Percentiles rank a stretch among this genome's conserved stretches.
These are phyloP conservation scores for Melanocharis versteri DNA, from an alignment of 2,113 vertebrate genomes.

Conservation along the genomic window DNA sequence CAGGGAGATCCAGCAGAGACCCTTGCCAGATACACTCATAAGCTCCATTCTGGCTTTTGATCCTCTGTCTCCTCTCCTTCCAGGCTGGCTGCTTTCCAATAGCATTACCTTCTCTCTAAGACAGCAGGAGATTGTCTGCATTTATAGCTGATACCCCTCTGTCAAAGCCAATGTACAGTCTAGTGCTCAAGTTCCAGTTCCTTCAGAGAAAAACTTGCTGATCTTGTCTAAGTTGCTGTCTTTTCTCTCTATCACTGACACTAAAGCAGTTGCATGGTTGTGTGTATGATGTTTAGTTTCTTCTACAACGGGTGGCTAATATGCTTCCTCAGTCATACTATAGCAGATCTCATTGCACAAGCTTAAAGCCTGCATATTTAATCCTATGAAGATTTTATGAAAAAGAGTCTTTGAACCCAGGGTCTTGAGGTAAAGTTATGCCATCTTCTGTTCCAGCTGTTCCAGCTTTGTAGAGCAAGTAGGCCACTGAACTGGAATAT, in stretches of 20 bases:
- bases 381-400: not conserved
- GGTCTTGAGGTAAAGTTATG: not conserved
- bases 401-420: not conserved
- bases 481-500: not conserved
- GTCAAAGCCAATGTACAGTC: constrained; percentile 41
- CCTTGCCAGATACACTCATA: constrained; percentile 40
- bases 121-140: constrained; percentile 49
- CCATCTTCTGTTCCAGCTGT: not conserved
- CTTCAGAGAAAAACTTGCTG: constrained; percentile 10
- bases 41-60: constrained; percentile 53
- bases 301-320: not conserved
- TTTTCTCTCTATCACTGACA: not conserved
- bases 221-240: not conserved
- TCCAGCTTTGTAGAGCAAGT: not conserved
- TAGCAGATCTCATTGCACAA: not conserved
- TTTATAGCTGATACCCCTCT: constrained; percentile 1
- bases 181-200: not conserved
- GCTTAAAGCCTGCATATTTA: not conserved
- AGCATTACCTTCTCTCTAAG: constrained; percentile 53
- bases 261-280: not conserved
- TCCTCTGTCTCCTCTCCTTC: constrained; percentile 43
- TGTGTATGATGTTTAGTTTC: constrained; percentile 1
- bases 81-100: constrained; percentile 42
- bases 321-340: not conserved
- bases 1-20: constrained; percentile 50